Evolutionary conservation across 1,140 invertebrate genomes (phyloP).

Genomic region (Musca domestica): DNA sequence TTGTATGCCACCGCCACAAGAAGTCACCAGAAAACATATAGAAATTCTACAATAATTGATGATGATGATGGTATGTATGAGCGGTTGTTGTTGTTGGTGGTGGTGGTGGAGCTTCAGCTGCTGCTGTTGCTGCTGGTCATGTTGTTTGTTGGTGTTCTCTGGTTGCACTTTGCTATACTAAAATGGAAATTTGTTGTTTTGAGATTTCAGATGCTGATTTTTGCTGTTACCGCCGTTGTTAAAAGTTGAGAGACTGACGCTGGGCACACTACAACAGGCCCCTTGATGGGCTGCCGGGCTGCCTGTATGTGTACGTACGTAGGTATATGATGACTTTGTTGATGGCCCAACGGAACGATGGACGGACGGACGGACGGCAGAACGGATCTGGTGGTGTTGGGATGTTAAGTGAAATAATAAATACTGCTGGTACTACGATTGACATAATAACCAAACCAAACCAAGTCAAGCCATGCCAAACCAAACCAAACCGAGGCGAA

Average conservation of each 20-base stretch:
- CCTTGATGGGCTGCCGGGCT: no score
- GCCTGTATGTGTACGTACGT: no score
- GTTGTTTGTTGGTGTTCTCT: not conserved
- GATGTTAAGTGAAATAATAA: slow-evolving; percentile 20
- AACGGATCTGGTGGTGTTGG: not conserved
- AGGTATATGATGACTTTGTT: no score
- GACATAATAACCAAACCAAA: slow-evolving; percentile 4
- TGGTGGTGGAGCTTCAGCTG: not conserved
- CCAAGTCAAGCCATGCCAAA: not conserved
- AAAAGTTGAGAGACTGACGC: no score
- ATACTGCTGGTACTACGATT: slow-evolving; percentile 9
- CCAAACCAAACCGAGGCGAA: no score
- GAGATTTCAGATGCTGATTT: no score
- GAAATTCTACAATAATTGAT: slow-evolving; percentile 14
- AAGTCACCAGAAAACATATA: not conserved
- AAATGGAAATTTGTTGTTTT: no score
- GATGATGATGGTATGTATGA: not conserved
- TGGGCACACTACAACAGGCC: no score
- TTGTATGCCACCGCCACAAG: not conserved
- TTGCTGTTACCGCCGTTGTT: no score
- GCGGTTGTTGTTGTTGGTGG: not conserved
- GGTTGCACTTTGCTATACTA: no score
- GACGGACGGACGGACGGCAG: no score
- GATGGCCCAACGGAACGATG: no score
- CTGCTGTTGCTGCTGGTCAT: not conserved